phyloP scores from a whole-genome alignment of 1,140 invertebrate species.

The Rhagoletis pomonella region DNA sequence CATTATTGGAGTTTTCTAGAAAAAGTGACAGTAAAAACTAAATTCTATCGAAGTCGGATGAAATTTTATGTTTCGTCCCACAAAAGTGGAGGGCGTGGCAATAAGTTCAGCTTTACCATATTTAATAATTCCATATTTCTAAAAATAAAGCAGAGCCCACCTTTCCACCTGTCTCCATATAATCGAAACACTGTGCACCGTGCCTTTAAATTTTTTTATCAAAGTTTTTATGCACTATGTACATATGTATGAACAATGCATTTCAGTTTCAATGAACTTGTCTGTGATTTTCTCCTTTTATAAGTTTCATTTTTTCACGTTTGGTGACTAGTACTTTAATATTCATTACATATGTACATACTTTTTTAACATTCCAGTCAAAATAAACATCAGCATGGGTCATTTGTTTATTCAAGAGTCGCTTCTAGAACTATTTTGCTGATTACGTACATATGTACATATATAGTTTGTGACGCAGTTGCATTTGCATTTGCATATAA shows the following conservation, averaged over 20 bases:
- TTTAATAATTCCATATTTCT: too few species aligned
- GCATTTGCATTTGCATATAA: background rate
- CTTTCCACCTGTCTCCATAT: too few species aligned
- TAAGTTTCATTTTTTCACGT: background rate
- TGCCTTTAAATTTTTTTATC: too few species aligned
- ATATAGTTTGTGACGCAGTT: background rate
- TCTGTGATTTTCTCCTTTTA: background rate
- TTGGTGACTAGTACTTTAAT: background rate
- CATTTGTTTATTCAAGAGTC: background rate
- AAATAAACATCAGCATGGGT: background rate
- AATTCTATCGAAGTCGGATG: too few species aligned
- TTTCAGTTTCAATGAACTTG: slow-evolving; percentile 2
- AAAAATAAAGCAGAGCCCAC: too few species aligned
- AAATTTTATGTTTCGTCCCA: too few species aligned
- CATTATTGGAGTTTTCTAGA: too few species aligned
- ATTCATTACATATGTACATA: background rate
- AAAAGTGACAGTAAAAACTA: too few species aligned
- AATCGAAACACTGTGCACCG: too few species aligned
- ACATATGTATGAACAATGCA: background rate
- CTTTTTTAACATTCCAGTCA: background rate
- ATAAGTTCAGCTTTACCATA: too few species aligned
- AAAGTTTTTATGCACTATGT: too few species aligned
- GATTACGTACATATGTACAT: background rate
- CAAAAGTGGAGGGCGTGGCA: too few species aligned
- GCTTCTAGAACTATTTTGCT: background rate